A percentile compares a stretch with the other conserved stretches of the same genome.
Conservation (phyloP, 2,113 vertebrate species). For the Pachyramphus minor region DNA sequence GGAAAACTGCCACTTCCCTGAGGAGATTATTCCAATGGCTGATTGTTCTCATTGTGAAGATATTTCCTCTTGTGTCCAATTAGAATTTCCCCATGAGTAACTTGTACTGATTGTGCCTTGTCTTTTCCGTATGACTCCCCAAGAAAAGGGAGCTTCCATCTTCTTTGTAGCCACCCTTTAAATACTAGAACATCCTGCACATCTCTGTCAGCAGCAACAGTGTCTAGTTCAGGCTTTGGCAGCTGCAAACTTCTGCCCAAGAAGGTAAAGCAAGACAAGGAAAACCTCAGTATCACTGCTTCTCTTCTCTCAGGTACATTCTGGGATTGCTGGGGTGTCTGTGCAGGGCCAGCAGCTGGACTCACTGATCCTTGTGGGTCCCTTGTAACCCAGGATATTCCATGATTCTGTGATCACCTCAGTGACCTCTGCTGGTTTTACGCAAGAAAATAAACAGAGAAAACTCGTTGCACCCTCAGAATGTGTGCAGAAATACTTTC, state of each 20-base stretch:
- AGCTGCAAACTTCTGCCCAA: background rate
- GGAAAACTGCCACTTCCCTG: background rate
- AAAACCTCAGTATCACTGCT: background rate
- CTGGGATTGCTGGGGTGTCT: background rate
- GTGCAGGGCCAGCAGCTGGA: background rate
- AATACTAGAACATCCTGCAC: background rate
- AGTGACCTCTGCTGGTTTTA: background rate
- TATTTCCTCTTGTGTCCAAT: background rate
- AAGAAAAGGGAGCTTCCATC: background rate
- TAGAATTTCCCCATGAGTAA: background rate
- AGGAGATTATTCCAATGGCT: background rate
- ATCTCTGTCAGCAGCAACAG: background rate
- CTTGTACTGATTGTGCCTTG: background rate
- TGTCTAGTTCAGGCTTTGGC: fast-evolving
- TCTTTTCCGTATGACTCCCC: background rate
- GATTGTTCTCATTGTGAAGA: background rate
- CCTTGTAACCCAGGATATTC: background rate
- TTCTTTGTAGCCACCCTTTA: background rate
- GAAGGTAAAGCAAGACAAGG: background rate
- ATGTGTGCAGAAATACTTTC: background rate
- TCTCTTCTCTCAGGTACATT: background rate
- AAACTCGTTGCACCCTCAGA: background rate
- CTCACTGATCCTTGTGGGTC: background rate
- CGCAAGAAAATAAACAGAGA: background rate
- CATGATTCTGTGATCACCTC: background rate